These are phyloP conservation scores for Phaedon cochleariae DNA, from an alignment of 2,888 invertebrate species.

Conservation along the genomic window DNA sequence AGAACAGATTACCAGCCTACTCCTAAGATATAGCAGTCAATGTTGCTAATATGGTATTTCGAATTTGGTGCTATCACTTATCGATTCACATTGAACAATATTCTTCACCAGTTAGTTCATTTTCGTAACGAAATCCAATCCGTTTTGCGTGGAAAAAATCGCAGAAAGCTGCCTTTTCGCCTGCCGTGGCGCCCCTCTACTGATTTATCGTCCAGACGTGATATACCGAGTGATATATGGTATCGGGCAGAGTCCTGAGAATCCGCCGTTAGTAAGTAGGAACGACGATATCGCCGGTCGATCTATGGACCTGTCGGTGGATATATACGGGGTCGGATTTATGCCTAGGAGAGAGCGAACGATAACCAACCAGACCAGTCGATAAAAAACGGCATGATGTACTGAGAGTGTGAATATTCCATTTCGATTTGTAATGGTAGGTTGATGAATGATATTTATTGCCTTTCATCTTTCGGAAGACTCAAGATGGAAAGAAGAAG, in stretches of 20 bases:
- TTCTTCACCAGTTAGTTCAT: too few species aligned
- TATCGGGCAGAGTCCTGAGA: slow-evolving; percentile 56
- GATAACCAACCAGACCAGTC: background rate
- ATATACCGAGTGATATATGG: slow-evolving; percentile 62
- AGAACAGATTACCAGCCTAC: too few species aligned
- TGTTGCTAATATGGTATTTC: too few species aligned
- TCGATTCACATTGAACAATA: too few species aligned
- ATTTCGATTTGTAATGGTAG: background rate
- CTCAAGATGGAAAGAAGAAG: too few species aligned
- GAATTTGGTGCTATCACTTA: too few species aligned
- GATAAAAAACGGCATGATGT: background rate
- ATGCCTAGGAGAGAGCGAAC: slow-evolving; percentile 44
- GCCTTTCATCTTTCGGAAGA: too few species aligned
- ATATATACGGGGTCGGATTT: slow-evolving; percentile 58
- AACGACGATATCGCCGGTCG: slow-evolving; percentile 57
- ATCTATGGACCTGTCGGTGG: slow-evolving; percentile 60
- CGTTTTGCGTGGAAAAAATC: too few species aligned
- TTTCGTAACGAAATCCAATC: too few species aligned
- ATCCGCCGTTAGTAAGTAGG: slow-evolving; percentile 45
- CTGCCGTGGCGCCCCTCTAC: slow-evolving; percentile 30
- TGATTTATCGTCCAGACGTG: slow-evolving; percentile 62
- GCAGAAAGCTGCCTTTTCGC: background rate
- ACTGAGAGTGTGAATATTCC: background rate
- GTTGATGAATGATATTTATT: too few species aligned
- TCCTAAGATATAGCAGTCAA: too few species aligned